Evolutionary conservation across 1,140 invertebrate genomes (phyloP).

Genomic region (Elymnias hypermnestra): DNA sequence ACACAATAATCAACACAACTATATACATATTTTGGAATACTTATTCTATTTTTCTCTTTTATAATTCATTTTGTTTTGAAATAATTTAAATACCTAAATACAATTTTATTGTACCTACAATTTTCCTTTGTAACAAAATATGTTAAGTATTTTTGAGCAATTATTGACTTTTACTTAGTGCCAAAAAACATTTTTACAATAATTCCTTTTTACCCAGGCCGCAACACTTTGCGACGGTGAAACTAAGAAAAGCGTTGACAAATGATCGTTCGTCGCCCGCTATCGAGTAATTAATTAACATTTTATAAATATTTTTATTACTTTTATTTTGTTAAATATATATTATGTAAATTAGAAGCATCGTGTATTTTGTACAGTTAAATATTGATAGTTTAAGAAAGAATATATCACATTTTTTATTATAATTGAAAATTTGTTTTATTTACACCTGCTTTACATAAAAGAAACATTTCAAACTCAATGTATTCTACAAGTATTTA

Average conservation of each 20-base stretch:
- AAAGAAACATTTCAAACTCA: no score
- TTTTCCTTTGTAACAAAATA: no score
- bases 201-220: slow-evolving; percentile 78
- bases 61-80: no score
- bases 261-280: slow-evolving; percentile 89
- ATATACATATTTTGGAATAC: no score
- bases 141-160: no score
- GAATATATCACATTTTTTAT: slow-evolving; percentile 75
- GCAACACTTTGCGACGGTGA: slow-evolving; percentile 90
- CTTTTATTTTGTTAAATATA: slow-evolving; percentile 64
- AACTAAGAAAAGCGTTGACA: slow-evolving; percentile 89
- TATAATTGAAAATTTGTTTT: slow-evolving; percentile 49
- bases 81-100: no score
- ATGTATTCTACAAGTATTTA: no score
- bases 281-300: slow-evolving; percentile 79
- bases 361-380: slow-evolving; percentile 74
- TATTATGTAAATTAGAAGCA: slow-evolving; percentile 67
- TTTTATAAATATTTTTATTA: slow-evolving; percentile 45
- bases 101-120: no score
- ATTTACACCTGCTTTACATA: slow-evolving; percentile 26
- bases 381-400: slow-evolving; percentile 75
- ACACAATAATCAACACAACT: no score
- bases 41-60: no score
- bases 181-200: slow-evolving; percentile 17
- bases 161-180: slow-evolving; percentile 7